Percentiles rank a stretch among this genome's conserved stretches.
phyloP scores from a whole-genome alignment of 2,888 invertebrate genomes.

The Strigamia transsilvanica region DNA sequence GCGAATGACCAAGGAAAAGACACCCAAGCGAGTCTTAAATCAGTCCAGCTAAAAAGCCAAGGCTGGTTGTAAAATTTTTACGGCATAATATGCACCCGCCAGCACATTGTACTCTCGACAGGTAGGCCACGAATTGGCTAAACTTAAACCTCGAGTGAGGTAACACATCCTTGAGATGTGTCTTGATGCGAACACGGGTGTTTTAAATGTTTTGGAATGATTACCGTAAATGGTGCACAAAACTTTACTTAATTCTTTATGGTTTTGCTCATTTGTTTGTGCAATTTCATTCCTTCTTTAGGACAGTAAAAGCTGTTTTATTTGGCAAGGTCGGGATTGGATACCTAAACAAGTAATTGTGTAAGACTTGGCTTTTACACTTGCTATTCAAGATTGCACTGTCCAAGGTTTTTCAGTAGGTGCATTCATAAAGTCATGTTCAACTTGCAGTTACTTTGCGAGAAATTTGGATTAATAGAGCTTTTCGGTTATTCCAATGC shows the following conservation, averaged over 20 bases:
- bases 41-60: conserved; percentile 38
- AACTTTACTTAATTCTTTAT: not conserved
- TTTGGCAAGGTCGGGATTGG: no score
- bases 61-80: conserved; percentile 46
- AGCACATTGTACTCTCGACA: conserved; percentile 48
- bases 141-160: conserved; percentile 19
- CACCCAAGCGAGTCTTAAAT: conserved; percentile 25
- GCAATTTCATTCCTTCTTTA: no score
- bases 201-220: not conserved
- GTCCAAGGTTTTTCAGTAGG: no score
- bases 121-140: conserved; percentile 43
- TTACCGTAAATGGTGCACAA: not conserved
- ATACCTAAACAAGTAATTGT: no score
- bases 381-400: no score
- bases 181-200: not conserved
- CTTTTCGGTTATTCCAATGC: no score
- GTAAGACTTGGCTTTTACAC: no score
- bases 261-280: not conserved
- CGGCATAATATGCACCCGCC: conserved; percentile 49
- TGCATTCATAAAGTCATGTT: no score
- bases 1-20: conserved; percentile 40
- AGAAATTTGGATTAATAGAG: no score
- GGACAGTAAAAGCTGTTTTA: no score
- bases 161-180: not conserved
- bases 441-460: no score